phyloP scores from a whole-genome alignment of 1,140 invertebrate species.

The Drosophila ambigua region DNA sequence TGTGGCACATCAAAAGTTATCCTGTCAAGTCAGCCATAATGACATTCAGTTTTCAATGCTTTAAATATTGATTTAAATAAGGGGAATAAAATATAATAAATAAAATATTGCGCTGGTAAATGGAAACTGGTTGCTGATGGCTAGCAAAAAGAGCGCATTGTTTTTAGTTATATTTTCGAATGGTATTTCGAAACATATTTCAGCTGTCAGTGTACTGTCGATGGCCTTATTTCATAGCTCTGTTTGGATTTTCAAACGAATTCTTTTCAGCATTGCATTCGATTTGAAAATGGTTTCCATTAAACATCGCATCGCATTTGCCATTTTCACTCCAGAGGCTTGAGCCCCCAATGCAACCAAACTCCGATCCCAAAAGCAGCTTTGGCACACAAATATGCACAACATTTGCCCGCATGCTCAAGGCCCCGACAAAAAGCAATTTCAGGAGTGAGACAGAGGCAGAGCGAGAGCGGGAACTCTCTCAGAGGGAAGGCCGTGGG shows the following conservation, averaged over 20 bases:
- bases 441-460: neutral
- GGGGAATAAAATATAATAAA: neutral
- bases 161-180: neutral
- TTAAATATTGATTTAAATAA: neutral
- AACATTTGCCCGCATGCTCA: slow-evolving; percentile 35
- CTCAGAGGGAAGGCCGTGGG: neutral
- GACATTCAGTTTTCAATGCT: neutral
- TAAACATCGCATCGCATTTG: slow-evolving; percentile 13
- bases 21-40: slow-evolving; percentile 17
- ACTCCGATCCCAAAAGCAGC: slow-evolving; percentile 4
- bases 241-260: slow-evolving; percentile 1
- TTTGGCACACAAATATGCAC: slow-evolving; percentile 15
- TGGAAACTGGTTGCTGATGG: neutral
- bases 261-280: slow-evolving; percentile 25
- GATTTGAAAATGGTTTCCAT: slow-evolving; percentile 17
- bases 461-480: no score
- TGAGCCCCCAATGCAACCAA: neutral
- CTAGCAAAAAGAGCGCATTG: no score
- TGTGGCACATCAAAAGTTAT: slow-evolving; percentile 26
- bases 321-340: slow-evolving; percentile 22
- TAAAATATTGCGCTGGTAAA: no score
- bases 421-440: slow-evolving; percentile 35
- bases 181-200: neutral
- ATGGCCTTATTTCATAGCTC: slow-evolving; percentile 8
- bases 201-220: slow-evolving; percentile 3